A percentile compares a stretch with the other conserved stretches of the same genome.
Evolutionary conservation across 2,113 vertebrate genomes (phyloP).

Genomic region (Tamias sibiricus): DNA sequence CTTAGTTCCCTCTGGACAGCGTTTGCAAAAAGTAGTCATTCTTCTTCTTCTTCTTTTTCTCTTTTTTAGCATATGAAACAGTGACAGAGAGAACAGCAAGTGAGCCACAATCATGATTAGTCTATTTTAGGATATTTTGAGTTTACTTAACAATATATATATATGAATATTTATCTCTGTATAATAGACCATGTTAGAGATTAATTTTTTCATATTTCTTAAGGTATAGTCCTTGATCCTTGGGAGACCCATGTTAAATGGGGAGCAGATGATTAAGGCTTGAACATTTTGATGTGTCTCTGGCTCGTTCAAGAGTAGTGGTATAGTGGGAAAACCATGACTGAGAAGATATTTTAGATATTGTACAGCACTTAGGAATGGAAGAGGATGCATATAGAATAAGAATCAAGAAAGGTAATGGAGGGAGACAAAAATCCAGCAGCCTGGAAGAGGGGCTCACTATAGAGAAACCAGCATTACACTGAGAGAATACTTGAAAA

Average conservation of each 20-base stretch:
- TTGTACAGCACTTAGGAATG: neutral
- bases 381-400: neutral
- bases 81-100: neutral
- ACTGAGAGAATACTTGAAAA: neutral
- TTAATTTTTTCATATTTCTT: neutral
- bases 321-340: neutral
- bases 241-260: neutral
- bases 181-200: neutral
- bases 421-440: neutral
- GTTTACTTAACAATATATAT: neutral
- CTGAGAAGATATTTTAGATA: neutral
- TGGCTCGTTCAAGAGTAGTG: neutral
- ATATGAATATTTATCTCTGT: neutral
- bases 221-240: neutral
- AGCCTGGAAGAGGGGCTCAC: accelerated
- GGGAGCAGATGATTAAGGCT: neutral
- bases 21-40: neutral
- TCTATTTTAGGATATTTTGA: conserved; percentile 22
- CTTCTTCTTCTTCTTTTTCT: neutral
- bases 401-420: neutral
- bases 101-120: neutral
- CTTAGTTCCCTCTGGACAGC: neutral
- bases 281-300: neutral
- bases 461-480: neutral
- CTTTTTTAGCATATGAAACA: neutral